These are phyloP conservation scores for Cryptocheilus praepositus DNA, from an alignment of 2,888 invertebrate species.

Conservation along the genomic window DNA sequence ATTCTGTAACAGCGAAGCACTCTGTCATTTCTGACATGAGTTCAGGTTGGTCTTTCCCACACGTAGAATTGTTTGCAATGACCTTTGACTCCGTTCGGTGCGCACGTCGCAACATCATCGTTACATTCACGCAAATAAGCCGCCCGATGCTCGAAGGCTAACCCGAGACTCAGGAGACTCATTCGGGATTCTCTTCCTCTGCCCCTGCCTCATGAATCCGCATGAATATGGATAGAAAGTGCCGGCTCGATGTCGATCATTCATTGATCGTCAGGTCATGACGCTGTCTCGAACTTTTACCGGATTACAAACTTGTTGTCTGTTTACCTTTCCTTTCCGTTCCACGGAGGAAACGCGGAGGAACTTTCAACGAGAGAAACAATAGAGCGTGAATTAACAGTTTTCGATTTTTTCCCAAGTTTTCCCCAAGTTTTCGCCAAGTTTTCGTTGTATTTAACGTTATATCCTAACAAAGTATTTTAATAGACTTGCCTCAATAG, in stretches of 20 bases:
- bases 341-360: too few relatives aligned
- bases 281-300: slow-evolving; percentile 57
- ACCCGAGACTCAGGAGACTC: slow-evolving; percentile 34
- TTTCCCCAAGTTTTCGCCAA: too few relatives aligned
- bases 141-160: slow-evolving; percentile 48
- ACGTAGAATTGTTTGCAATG: slow-evolving; percentile 71
- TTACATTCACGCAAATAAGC: slow-evolving; percentile 66
- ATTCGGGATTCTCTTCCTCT: slow-evolving; percentile 33
- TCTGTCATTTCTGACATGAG: slow-evolving; percentile 45
- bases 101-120: slow-evolving; percentile 68
- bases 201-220: slow-evolving; percentile 40
- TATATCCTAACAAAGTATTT: too few relatives aligned
- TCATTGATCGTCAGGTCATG: slow-evolving; percentile 72
- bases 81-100: slow-evolving; percentile 68
- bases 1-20: slow-evolving; percentile 7
- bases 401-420: too few relatives aligned
- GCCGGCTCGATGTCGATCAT: slow-evolving; percentile 57
- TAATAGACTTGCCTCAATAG: too few relatives aligned
- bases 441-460: too few relatives aligned
- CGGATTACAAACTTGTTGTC: slow-evolving; percentile 21
- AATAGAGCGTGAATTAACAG: too few relatives aligned
- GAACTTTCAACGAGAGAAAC: too few relatives aligned
- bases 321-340: too few relatives aligned
- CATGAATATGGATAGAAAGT: slow-evolving; percentile 64
- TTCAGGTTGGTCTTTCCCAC: slow-evolving; percentile 68